A percentile compares a stretch with the other conserved stretches of the same genome.
These are phyloP conservation scores for Mus minutoides DNA, from an alignment of 2,797 vertebrate genomes.

Conservation along the genomic window DNA sequence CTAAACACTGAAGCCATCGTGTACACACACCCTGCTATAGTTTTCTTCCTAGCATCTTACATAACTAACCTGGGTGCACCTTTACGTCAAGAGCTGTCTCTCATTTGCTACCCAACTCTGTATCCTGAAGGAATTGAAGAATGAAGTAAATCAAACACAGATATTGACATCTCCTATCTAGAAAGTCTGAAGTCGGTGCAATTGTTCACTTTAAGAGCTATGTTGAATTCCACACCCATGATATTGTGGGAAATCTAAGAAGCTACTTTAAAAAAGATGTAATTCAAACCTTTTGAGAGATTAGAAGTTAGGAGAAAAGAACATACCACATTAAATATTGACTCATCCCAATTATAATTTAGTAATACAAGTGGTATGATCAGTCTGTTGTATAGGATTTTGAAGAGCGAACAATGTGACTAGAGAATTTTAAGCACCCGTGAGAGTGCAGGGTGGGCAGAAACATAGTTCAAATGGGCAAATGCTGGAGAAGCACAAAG, in stretches of 20 bases:
- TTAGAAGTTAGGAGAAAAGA: slow-evolving; percentile 30
- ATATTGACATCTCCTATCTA: background rate
- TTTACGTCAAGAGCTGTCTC: background rate
- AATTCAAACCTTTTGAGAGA: slow-evolving; percentile 54
- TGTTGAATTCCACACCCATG: background rate
- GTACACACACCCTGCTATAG: background rate
- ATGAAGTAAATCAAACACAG: background rate
- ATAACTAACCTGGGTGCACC: background rate
- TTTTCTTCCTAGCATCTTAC: background rate
- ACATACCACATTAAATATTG: slow-evolving; percentile 37
- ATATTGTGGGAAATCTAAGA: background rate
- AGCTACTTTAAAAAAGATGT: background rate
- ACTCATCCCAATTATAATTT: slow-evolving; percentile 38
- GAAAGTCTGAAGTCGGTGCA: background rate
- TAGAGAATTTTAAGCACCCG: background rate
- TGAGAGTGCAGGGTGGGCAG: background rate
- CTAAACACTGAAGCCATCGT: background rate
- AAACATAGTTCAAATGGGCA: background rate
- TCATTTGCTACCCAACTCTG: background rate
- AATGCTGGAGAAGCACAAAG: background rate
- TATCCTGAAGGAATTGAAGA: background rate
- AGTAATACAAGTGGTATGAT: background rate
- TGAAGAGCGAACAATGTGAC: slow-evolving; percentile 8
- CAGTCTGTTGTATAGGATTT: slow-evolving; percentile 22
- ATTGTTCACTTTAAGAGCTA: slow-evolving; percentile 33